phyloP scores from a whole-genome alignment of 2,113 vertebrate genomes.

The Platysternon megacephalum region DNA sequence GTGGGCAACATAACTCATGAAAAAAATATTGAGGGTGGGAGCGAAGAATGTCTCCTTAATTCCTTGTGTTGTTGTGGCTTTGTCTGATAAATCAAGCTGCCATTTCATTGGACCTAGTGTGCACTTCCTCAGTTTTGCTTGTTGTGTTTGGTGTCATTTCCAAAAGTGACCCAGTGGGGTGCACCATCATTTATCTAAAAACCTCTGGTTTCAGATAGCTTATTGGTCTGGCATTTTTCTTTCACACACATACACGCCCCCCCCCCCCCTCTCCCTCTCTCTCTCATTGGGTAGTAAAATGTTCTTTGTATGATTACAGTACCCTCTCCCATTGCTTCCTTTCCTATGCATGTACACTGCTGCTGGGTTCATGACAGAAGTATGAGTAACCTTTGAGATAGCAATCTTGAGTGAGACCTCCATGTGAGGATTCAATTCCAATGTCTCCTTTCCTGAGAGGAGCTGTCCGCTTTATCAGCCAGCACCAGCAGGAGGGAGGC shows the following conservation, averaged over 20 bases:
- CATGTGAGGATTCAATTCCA: neutral
- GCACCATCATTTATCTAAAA: accelerated
- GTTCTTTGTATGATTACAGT: neutral
- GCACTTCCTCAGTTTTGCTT: accelerated
- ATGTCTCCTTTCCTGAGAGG: neutral
- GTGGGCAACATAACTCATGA: neutral
- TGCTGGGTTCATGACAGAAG: neutral
- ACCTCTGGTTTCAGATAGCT: neutral
- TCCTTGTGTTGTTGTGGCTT: neutral
- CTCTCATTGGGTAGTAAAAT: accelerated
- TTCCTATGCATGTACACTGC: accelerated
- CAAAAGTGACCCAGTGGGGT: accelerated
- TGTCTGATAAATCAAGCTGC: accelerated
- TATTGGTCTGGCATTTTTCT: accelerated
- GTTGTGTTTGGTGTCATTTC: neutral
- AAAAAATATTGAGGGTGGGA: neutral
- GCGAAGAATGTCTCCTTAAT: neutral
- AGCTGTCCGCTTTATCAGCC: conserved; percentile 74
- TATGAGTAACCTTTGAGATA: conserved; percentile 9
- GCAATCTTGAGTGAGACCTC: conserved; percentile 23
- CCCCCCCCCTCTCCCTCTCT: neutral
- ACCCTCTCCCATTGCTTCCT: neutral
- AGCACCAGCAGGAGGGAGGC: conserved; percentile 37
- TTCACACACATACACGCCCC: neutral
- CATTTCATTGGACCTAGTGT: accelerated